Evolutionary conservation across 2,888 invertebrate species (phyloP).

Genomic region (Tryphoninae sp.): DNA sequence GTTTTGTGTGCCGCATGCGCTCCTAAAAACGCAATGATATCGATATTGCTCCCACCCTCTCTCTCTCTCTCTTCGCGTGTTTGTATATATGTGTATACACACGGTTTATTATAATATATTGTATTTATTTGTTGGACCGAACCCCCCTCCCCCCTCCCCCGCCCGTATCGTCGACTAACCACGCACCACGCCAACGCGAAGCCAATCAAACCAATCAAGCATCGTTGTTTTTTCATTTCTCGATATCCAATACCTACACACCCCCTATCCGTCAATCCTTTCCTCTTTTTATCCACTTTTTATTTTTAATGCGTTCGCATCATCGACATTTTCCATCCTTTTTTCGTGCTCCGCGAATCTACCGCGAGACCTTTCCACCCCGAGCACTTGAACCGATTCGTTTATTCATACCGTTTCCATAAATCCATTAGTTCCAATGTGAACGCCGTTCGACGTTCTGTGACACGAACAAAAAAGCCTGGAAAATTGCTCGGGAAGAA

Average conservation of each 20-base stretch:
- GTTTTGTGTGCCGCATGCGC: slow-evolving; percentile 20
- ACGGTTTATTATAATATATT: slow-evolving; percentile 63
- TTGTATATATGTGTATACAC: slow-evolving; percentile 23
- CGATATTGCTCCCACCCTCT: background rate
- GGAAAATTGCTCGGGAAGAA: no score
- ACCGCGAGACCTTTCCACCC: slow-evolving; percentile 18
- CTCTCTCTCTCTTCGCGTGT: background rate
- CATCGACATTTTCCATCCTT: background rate
- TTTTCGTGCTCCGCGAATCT: background rate
- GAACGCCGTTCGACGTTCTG: no score
- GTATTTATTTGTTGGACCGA: slow-evolving; percentile 59
- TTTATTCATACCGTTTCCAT: slow-evolving; percentile 10
- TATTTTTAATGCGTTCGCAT: background rate
- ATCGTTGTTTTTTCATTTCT: slow-evolving; percentile 45
- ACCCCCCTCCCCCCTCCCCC: slow-evolving; percentile 51
- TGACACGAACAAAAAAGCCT: no score
- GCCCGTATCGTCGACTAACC: slow-evolving; percentile 33
- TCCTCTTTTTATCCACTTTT: background rate
- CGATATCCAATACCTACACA: background rate
- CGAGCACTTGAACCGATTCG: slow-evolving; percentile 15
- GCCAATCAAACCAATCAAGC: slow-evolving; percentile 38
- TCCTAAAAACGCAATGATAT: slow-evolving; percentile 33
- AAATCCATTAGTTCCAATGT: background rate
- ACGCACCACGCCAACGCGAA: slow-evolving; percentile 41
- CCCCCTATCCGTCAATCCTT: background rate